Percentiles rank a stretch among this genome's conserved stretches.
Evolutionary conservation across 2,888 invertebrate species (phyloP).

Genomic region (Chrysina gloriosa): DNA sequence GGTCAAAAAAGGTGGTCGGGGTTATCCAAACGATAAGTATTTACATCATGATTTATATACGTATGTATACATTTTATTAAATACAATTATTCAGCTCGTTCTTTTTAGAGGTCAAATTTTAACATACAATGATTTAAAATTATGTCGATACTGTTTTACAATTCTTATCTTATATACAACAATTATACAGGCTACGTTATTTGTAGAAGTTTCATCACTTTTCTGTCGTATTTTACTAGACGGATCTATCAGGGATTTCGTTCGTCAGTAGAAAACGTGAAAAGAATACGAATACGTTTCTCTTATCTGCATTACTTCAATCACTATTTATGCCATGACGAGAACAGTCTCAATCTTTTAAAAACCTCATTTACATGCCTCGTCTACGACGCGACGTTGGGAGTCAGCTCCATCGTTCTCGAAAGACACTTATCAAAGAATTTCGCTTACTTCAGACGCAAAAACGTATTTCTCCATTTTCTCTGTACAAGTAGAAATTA

Average conservation of each 20-base stretch:
- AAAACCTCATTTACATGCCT: slow-evolving; percentile 52
- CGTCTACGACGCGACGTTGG: slow-evolving; percentile 42
- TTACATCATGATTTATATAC: too few species aligned
- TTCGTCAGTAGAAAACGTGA: not conserved
- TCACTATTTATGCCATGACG: slow-evolving; percentile 37
- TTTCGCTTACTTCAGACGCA: slow-evolving; percentile 6
- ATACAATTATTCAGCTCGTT: too few species aligned
- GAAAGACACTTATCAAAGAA: slow-evolving; percentile 41
- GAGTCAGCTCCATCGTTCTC: slow-evolving; percentile 50
- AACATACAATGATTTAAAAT: too few species aligned
- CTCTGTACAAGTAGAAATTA: slow-evolving; percentile 4
- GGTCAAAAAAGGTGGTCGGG: too few species aligned
- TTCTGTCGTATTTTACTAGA: not conserved
- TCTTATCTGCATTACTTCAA: slow-evolving; percentile 14
- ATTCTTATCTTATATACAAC: too few species aligned
- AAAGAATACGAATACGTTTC: slow-evolving; percentile 6
- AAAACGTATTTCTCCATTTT: slow-evolving; percentile 6
- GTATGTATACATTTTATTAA: too few species aligned
- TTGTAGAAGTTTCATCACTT: not conserved
- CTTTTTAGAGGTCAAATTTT: too few species aligned
- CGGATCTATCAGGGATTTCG: not conserved
- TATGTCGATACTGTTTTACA: too few species aligned
- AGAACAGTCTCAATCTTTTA: slow-evolving; percentile 49
- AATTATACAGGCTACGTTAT: not conserved
- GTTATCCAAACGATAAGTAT: too few species aligned